Evolutionary conservation across 92 coral and sea anemone species (phyloP).

Genomic region (Palythoa heliodiscus): DNA sequence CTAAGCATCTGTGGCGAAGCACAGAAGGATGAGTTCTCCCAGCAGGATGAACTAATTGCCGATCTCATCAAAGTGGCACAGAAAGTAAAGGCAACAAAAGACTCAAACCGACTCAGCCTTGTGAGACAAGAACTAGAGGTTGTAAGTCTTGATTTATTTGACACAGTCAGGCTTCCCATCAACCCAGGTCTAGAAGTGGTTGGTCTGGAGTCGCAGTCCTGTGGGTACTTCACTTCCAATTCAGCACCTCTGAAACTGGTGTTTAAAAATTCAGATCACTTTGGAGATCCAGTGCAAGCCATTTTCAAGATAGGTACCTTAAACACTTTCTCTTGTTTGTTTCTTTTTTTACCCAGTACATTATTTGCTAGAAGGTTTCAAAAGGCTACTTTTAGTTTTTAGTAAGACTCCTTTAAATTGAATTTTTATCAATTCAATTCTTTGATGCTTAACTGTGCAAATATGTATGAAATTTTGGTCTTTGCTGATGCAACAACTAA

Average conservation of each 20-base stretch:
- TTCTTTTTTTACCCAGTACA: no score
- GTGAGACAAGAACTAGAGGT: slow-evolving; percentile 86
- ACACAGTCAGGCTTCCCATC: slow-evolving; percentile 84
- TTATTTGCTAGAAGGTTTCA: background rate
- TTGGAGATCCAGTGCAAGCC: slow-evolving; percentile 89
- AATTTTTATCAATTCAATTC: no score
- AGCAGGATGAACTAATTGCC: slow-evolving; percentile 86
- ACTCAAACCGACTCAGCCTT: slow-evolving; percentile 70
- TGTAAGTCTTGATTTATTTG: slow-evolving; percentile 69
- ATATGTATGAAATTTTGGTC: no score
- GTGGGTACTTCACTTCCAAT: slow-evolving; percentile 95
- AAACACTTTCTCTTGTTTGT: no score
- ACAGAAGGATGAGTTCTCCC: slow-evolving; percentile 90
- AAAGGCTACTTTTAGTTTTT: background rate
- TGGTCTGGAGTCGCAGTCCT: slow-evolving; percentile 67
- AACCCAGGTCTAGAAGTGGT: slow-evolving; percentile 89
- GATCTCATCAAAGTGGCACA: slow-evolving; percentile 88
- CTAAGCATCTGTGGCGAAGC: slow-evolving; percentile 91
- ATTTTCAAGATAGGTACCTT: slow-evolving; percentile 83
- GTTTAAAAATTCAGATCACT: slow-evolving; percentile 88
- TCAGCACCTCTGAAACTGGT: slow-evolving; percentile 90
- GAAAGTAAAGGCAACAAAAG: slow-evolving; percentile 83
- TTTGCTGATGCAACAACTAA: no score
- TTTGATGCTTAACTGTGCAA: no score
- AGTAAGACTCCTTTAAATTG: no score